Evolutionary conservation across 2,797 vertebrate species (phyloP), one percentile per base, ranked within the genome.

Genomic region (Avahi laniger): DNA sequence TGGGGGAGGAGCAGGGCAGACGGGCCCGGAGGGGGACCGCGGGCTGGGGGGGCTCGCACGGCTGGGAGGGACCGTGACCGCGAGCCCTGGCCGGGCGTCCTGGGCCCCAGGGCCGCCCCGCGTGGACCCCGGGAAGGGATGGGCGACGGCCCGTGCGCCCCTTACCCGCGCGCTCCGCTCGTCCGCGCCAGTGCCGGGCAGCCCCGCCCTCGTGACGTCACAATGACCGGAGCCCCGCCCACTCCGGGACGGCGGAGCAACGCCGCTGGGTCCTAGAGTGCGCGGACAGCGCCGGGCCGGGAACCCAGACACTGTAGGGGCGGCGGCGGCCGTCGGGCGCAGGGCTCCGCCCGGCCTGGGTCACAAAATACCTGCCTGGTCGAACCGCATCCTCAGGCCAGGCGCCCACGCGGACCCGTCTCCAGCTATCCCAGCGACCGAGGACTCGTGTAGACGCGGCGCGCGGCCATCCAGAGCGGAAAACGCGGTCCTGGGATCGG

Each of bases 211-310:
- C 4, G 33, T 33, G 61, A 73, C 92, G 96, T 88, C 92, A 96
- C 94, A 92, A 59, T 28, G 20, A 30, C 5, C 24, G 4, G 3
- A 17, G 54, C 8, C 54, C 82, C 81, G 76, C 94, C 95, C 92
- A 48, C 43, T 7, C 6, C 35, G 4, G 33, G 46, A 48, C 38
- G 30, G 38, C 2, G 9, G 3, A 12, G 35, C 4, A 20, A 48
- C 46, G 81, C 76, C 41, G 20, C 87, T 0, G 84, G 94, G 97
- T 97, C 97, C 94, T 97, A 96, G 91, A 63, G 91, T 4, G 57
- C 65, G 5, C 59, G 15, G 28, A 6, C 41, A 8, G 2, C 9
- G 18, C 22, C 3, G 12, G 20, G 7, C 52, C 4, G 0, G 18
- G 28, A 9, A 3, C 8, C 11, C 4, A 30, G 24, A 20, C 43